Evolutionary conservation across 2,113 vertebrate species (phyloP).

Genomic region (Melanostigma gelatinosum): DNA sequence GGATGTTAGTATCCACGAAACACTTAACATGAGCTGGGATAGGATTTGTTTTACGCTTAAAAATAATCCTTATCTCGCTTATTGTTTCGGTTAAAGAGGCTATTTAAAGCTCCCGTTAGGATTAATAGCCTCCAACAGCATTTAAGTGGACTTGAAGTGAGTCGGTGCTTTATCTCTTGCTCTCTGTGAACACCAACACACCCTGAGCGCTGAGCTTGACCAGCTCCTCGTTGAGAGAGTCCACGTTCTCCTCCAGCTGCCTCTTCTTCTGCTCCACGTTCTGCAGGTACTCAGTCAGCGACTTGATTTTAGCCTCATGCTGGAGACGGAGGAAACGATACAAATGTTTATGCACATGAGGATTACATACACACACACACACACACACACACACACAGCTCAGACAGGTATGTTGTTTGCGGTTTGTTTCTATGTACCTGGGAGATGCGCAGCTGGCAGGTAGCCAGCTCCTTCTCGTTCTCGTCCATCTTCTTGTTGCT

Average conservation of each 20-base stretch:
- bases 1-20: neutral
- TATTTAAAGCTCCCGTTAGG: neutral
- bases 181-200: slow-evolving; percentile 47
- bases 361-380: neutral
- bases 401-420: neutral
- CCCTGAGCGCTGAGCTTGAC: slow-evolving; percentile 96
- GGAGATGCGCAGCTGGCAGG: slow-evolving; percentile 94
- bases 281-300: slow-evolving; percentile 95
- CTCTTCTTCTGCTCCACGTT: slow-evolving; percentile 98
- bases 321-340: slow-evolving; percentile 54
- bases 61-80: neutral
- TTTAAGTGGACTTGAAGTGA: neutral
- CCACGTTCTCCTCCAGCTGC: slow-evolving; percentile 94
- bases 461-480: slow-evolving; percentile 94
- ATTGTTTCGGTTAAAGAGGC: neutral
- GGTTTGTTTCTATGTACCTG: slow-evolving; percentile 80
- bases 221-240: slow-evolving; percentile 94
- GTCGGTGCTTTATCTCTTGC: neutral
- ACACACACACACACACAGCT: neutral
- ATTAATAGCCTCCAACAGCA: neutral
- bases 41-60: neutral
- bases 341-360: no score
- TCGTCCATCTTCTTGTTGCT: slow-evolving; percentile 97
- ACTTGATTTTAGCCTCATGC: slow-evolving; percentile 98
- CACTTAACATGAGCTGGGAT: neutral